A percentile compares a stretch with the other conserved stretches of the same genome.
Conservation (phyloP, 2,797 vertebrate genomes). For the Lepilemur septentrionalis region DNA sequence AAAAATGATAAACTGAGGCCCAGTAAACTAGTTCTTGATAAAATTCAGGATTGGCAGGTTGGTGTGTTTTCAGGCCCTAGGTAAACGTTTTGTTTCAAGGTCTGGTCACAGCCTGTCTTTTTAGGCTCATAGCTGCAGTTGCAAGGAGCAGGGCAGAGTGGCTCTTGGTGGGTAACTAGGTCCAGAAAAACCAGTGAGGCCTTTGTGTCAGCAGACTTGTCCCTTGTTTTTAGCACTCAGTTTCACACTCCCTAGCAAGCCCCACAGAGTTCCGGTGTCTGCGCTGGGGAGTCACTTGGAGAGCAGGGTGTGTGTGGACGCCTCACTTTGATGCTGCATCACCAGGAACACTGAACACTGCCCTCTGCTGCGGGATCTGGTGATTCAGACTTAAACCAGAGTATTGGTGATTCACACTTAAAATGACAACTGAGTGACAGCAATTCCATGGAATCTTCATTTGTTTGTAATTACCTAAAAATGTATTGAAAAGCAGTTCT, state of each 20-base stretch:
- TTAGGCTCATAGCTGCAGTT: background rate
- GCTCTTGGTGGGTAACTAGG: background rate
- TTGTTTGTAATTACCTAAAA: background rate
- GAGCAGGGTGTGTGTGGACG: background rate
- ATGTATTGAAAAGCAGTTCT: background rate
- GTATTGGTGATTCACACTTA: background rate
- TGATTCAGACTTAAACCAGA: background rate
- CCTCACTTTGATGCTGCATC: background rate
- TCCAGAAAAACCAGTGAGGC: background rate
- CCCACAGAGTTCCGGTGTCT: background rate
- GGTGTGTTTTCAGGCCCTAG: background rate
- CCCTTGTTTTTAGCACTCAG: background rate
- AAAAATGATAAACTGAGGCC: background rate
- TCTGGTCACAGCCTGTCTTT: background rate
- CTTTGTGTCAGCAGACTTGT: no score
- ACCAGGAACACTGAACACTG: background rate
- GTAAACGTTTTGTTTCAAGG: background rate
- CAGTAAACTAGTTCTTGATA: background rate
- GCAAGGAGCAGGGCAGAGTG: background rate
- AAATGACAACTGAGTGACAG: background rate
- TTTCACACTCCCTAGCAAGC: background rate
- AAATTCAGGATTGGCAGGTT: background rate
- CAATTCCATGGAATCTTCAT: background rate
- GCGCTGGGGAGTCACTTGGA: background rate
- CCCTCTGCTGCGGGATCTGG: accelerated